Conservation (phyloP, 2,113 vertebrate species). For the Tragelaphus buxtoni region DNA sequence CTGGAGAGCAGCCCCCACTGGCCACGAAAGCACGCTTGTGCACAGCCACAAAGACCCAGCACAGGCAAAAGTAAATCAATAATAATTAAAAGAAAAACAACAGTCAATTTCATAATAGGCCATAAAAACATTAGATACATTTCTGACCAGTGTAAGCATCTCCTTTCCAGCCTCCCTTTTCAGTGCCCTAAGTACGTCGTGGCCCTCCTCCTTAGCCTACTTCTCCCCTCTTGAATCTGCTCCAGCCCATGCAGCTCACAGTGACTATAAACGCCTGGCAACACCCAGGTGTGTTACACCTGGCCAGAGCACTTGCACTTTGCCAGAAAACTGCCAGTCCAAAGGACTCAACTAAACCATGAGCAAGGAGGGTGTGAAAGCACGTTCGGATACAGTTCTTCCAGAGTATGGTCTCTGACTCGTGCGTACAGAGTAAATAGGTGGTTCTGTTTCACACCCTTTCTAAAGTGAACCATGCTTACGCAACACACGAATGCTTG, state of each 20-base stretch:
- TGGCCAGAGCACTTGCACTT: not conserved
- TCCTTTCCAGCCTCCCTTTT: not conserved
- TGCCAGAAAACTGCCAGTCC: not conserved
- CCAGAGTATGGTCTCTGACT: not conserved
- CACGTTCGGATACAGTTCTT: not conserved
- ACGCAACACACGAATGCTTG: not conserved
- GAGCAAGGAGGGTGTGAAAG: not conserved
- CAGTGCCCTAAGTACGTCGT: not conserved
- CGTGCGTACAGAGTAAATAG: not conserved
- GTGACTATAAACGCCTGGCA: not conserved
- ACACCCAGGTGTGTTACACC: not conserved
- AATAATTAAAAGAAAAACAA: not conserved
- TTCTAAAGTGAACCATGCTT: not conserved
- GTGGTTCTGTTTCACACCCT: not conserved
- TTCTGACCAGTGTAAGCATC: not conserved
- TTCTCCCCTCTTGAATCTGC: not conserved
- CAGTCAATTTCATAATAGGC: not conserved
- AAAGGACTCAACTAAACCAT: not conserved
- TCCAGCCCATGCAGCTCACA: not conserved
- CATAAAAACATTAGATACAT: not conserved
- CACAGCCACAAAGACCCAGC: not conserved
- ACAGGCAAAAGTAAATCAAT: not conserved
- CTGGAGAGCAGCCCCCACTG: not conserved
- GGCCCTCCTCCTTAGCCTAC: not conserved
- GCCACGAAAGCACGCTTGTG: fast-evolving